Conservation (phyloP, 64 coral and sea anemone species). For the Porites lutea region DNA sequence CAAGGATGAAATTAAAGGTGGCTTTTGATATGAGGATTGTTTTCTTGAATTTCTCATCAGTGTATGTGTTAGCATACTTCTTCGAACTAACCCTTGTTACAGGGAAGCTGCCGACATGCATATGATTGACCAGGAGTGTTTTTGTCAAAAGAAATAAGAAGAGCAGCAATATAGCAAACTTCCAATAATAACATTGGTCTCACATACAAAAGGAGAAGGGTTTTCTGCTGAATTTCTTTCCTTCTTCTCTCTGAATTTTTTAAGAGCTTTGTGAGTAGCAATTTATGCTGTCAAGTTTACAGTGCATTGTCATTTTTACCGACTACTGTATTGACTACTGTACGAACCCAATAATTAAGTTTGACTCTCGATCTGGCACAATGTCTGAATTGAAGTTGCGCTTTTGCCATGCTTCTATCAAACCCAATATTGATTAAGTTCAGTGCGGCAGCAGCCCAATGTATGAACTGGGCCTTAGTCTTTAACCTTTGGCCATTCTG, state of each 20-base stretch:
- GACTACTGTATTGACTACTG: not conserved
- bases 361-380: not conserved
- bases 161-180: constrained; percentile 45
- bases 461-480: constrained; percentile 17
- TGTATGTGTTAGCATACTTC: constrained; percentile 55
- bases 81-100: constrained; percentile 51
- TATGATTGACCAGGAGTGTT: constrained; percentile 28
- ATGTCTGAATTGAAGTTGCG: too few relatives aligned
- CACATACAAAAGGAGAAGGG: constrained; percentile 42
- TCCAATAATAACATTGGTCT: constrained; percentile 54
- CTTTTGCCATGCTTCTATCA: too few relatives aligned
- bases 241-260: constrained; percentile 51
- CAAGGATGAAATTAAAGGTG: constrained; percentile 56
- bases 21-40: constrained; percentile 31
- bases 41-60: constrained; percentile 47
- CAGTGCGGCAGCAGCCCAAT: constrained; percentile 10
- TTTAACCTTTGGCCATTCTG: not conserved
- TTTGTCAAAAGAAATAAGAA: constrained; percentile 41
- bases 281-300: not conserved
- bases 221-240: constrained; percentile 45
- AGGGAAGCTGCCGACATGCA: constrained; percentile 41
- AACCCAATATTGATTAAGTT: not conserved
- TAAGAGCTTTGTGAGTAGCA: constrained; percentile 37
- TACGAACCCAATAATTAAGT: not conserved
- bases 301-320: not conserved